Evolutionary conservation across 2,888 invertebrate species (phyloP).

Genomic region (Troilus luridus): DNA sequence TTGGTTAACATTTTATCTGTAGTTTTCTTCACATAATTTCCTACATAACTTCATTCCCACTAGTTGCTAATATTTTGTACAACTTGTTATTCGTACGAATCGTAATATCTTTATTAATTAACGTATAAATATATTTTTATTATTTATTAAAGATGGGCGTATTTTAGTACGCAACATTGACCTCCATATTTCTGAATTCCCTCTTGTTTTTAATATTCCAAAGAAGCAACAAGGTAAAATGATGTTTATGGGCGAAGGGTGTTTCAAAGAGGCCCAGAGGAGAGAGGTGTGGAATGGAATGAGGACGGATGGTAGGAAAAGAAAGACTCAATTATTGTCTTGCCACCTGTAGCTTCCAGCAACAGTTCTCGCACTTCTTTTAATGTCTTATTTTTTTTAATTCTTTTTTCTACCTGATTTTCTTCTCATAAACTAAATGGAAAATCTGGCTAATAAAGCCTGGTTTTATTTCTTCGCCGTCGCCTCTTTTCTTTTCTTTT

Average conservation of each 20-base stretch:
- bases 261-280: not conserved
- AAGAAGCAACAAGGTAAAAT: not conserved
- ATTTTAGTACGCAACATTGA: not conserved
- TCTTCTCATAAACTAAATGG: not conserved
- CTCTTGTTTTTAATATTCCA: not conserved
- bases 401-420: not conserved
- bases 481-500: not conserved
- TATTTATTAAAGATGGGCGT: not conserved
- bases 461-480: not conserved
- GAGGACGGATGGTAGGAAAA: slow-evolving; percentile 19
- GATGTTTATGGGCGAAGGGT: not conserved
- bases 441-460: not conserved
- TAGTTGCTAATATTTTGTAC: no score
- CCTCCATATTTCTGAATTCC: not conserved
- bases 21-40: no score
- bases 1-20: no score
- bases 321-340: slow-evolving; percentile 26
- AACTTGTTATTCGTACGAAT: no score
- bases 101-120: no score
- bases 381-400: slow-evolving; percentile 26
- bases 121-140: not conserved
- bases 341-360: slow-evolving; percentile 29
- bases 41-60: no score
- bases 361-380: slow-evolving; percentile 20
- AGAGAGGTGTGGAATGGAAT: slow-evolving; percentile 26